Evolutionary conservation across 2,888 invertebrate species (phyloP).

Genomic region (Eristalis pertinax): DNA sequence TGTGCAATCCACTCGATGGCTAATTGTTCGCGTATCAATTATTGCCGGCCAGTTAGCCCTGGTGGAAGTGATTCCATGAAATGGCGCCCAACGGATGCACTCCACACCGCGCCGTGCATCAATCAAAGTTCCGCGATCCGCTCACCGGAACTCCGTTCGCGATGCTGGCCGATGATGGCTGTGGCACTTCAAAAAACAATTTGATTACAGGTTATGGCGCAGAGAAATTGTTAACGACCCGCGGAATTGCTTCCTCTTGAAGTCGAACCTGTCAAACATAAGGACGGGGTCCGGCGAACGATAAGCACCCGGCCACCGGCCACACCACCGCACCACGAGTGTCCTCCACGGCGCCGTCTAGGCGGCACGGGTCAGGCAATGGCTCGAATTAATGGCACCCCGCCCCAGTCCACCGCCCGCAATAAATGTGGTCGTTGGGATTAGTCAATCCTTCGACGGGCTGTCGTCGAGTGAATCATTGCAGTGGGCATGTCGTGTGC

Average conservation of each 20-base stretch:
- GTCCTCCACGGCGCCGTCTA: neutral
- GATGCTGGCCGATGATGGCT: neutral
- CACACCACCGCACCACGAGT: neutral
- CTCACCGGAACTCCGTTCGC: neutral
- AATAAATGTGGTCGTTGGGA: neutral
- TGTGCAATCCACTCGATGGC: neutral
- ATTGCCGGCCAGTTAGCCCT: neutral
- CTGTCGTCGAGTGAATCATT: slow-evolving; percentile 1
- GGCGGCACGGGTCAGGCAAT: neutral
- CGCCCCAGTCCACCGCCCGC: neutral
- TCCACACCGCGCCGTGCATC: neutral
- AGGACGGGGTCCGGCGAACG: neutral
- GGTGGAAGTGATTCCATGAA: neutral
- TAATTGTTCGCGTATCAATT: neutral
- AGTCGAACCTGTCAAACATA: neutral
- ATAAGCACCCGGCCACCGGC: neutral
- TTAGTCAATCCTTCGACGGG: neutral
- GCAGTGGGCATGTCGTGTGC: neutral
- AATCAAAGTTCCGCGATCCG: neutral
- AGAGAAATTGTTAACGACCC: neutral
- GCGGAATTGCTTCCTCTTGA: neutral
- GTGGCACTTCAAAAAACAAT: neutral
- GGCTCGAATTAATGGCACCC: neutral
- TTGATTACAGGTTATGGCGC: neutral
- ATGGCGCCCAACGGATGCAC: neutral